Evolutionary conservation across 1,140 invertebrate genomes (phyloP).

Genomic region (Drosophila bipectinata): DNA sequence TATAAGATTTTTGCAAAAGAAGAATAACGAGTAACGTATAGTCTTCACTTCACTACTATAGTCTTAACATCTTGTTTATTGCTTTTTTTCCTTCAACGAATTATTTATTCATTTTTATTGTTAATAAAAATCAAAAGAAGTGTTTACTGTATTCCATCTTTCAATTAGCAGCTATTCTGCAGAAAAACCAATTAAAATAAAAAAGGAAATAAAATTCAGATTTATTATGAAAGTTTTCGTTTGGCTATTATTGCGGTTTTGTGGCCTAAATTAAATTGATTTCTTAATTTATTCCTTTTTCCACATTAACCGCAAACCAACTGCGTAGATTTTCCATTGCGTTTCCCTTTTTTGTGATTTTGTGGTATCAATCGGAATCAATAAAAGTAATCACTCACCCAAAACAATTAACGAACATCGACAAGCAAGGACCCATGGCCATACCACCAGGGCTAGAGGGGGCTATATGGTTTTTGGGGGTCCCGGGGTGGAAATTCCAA

Average conservation of each 20-base stretch:
- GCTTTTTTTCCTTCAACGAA: no score
- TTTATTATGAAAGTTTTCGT: background rate
- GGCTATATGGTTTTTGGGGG: conserved; percentile 7
- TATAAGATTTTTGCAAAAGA: no score
- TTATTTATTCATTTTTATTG: no score
- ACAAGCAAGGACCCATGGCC: conserved; percentile 30
- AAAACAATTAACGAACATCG: conserved; percentile 63
- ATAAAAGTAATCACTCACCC: conserved; percentile 70
- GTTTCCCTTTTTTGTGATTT: conserved; percentile 22
- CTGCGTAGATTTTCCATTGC: conserved; percentile 26
- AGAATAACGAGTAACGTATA: no score
- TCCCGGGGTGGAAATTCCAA: background rate
- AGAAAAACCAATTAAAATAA: background rate
- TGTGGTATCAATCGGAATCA: conserved; percentile 44
- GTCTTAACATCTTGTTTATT: no score
- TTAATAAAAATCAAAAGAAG: no score
- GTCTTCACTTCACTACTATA: no score
- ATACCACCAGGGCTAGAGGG: conserved; percentile 17
- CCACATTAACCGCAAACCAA: conserved; percentile 14
- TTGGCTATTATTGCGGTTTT: background rate
- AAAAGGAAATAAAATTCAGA: background rate
- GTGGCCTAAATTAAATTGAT: conserved; percentile 1
- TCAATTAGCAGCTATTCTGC: background rate
- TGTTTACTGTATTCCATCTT: background rate
- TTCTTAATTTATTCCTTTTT: conserved; percentile 6